Evolutionary conservation across 2,797 vertebrate species (phyloP).

Genomic region (Micropoecilia bifurca): DNA sequence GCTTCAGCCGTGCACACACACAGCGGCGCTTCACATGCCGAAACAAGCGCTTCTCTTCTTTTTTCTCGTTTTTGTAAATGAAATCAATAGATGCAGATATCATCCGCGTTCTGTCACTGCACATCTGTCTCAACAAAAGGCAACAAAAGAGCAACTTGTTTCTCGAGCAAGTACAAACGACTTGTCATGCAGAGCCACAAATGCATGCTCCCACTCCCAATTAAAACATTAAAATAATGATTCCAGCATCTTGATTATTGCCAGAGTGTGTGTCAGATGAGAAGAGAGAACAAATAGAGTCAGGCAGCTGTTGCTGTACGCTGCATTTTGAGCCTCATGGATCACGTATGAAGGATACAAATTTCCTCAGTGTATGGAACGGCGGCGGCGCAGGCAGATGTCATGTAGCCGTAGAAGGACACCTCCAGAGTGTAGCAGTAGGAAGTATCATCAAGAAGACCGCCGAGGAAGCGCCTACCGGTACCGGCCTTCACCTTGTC

Average conservation of each 20-base stretch:
- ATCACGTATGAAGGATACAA: slow-evolving; percentile 89
- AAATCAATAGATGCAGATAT: slow-evolving; percentile 72
- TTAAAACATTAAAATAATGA: slow-evolving; percentile 55
- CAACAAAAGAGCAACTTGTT: slow-evolving; percentile 73
- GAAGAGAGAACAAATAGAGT: slow-evolving; percentile 11
- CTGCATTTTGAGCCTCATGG: slow-evolving; percentile 1
- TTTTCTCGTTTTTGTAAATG: slow-evolving; percentile 65
- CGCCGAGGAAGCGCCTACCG: slow-evolving; percentile 92
- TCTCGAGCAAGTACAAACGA: slow-evolving; percentile 51
- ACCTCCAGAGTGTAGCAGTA: slow-evolving; percentile 98
- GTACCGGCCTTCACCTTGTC: slow-evolving; percentile 97
- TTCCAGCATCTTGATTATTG: slow-evolving; percentile 51
- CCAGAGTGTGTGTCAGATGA: slow-evolving; percentile 29
- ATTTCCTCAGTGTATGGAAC: slow-evolving; percentile 95
- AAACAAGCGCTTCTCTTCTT: slow-evolving; percentile 46
- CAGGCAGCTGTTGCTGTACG: slow-evolving; percentile 5
- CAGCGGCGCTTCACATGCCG: slow-evolving; percentile 28
- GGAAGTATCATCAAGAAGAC: slow-evolving; percentile 92
- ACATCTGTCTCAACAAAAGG: slow-evolving; percentile 70
- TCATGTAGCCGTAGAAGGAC: slow-evolving; percentile 96
- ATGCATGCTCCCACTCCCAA: slow-evolving; percentile 4
- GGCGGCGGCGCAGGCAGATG: slow-evolving; percentile 82
- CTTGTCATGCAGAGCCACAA: slow-evolving; percentile 33
- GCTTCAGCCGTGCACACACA: background rate
- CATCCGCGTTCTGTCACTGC: slow-evolving; percentile 68